Percentiles rank a stretch among this genome's conserved stretches.
Conservation (phyloP, 2,797 vertebrate genomes). For the Lepus townsendii region DNA sequence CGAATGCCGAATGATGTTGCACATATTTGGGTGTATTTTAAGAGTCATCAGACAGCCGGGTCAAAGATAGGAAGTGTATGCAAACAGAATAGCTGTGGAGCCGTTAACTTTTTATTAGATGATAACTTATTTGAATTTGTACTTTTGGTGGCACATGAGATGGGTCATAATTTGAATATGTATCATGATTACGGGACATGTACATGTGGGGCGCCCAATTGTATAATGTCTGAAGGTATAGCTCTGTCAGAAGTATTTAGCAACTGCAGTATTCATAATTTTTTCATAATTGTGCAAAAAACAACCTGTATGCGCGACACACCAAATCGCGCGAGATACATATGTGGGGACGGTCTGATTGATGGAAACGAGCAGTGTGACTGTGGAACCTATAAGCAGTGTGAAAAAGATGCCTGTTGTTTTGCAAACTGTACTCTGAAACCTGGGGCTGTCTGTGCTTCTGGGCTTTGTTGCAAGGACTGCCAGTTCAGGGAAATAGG, state of each 20-base stretch:
- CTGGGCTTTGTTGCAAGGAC: not conserved
- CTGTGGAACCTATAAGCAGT: not conserved
- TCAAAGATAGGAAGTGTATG: conserved; percentile 31
- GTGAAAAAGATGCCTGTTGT: not conserved
- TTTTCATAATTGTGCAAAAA: not conserved
- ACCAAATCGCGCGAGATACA: not conserved
- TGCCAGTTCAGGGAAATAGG: too few relatives aligned
- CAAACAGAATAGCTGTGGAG: not conserved
- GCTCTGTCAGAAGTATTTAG: not conserved
- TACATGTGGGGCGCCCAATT: not conserved
- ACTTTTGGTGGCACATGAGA: not conserved
- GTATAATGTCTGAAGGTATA: accelerated
- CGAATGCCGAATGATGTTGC: not conserved
- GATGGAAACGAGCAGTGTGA: not conserved
- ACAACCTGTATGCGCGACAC: not conserved
- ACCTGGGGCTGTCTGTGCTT: not conserved
- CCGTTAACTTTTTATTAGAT: not conserved
- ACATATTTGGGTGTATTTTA: not conserved
- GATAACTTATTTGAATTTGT: not conserved
- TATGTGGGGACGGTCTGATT: not conserved
- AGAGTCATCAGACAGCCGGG: not conserved
- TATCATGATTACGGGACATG: not conserved
- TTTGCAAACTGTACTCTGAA: not conserved
- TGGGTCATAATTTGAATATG: conserved; percentile 74
- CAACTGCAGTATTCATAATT: conserved; percentile 48